Percentiles rank a stretch among this genome's conserved stretches.
Conservation (phyloP, 2,888 invertebrate species). For the Candidula unifasciata region DNA sequence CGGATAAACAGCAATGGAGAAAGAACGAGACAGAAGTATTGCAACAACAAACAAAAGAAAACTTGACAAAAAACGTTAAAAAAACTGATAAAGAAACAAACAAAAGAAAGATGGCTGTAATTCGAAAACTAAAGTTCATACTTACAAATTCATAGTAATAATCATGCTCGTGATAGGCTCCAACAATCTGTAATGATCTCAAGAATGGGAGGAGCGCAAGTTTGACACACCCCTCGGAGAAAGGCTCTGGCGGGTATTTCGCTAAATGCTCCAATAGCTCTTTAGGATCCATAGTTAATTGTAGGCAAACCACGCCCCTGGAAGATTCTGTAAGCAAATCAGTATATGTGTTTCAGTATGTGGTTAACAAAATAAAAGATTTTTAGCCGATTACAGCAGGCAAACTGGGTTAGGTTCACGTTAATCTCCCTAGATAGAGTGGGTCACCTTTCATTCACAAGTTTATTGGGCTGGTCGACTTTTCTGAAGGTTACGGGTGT, state of each 20-base stretch:
- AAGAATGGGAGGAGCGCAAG: slow-evolving; percentile 4
- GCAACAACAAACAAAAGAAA: neutral
- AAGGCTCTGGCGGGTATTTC: slow-evolving; percentile 27
- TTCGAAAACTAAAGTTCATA: neutral
- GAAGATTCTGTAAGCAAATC: too few relatives aligned
- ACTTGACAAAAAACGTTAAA: neutral
- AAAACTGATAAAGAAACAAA: too few relatives aligned
- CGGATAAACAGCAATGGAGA: too few relatives aligned
- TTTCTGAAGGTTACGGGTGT: too few relatives aligned
- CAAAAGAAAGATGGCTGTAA: neutral
- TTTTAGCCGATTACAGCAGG: too few relatives aligned
- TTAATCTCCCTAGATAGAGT: too few relatives aligned
- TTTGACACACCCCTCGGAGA: slow-evolving; percentile 1
- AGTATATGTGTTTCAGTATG: too few relatives aligned
- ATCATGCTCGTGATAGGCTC: slow-evolving; percentile 15
- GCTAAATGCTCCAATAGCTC: neutral
- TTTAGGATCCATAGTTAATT: neutral
- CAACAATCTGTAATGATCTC: neutral
- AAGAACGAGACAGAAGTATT: neutral
- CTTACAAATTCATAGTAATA: slow-evolving; percentile 7
- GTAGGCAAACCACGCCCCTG: neutral
- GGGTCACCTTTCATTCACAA: too few relatives aligned
- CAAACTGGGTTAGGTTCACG: too few relatives aligned
- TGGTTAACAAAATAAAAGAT: too few relatives aligned
- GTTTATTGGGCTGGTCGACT: too few relatives aligned